Conservation (phyloP, 1,140 invertebrate species). For the Nymphalis io region DNA sequence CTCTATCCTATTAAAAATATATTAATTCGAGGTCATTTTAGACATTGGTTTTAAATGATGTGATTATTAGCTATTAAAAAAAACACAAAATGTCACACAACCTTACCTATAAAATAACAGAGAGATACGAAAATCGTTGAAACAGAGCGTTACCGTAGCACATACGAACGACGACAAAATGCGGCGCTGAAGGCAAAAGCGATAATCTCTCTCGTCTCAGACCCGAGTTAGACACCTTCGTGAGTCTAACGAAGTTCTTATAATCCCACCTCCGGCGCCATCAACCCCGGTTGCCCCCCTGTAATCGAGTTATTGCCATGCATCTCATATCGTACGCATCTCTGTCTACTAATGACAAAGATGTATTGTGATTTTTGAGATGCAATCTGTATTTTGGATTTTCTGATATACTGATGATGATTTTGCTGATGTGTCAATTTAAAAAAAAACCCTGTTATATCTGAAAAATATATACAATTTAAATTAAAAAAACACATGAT, state of each 20-base stretch:
- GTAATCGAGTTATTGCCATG: conserved; percentile 74
- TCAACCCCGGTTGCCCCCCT: conserved; percentile 44
- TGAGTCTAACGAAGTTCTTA: conserved; percentile 77
- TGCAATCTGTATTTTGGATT: background rate
- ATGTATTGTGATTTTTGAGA: conserved; percentile 1
- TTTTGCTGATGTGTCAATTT: too few relatives aligned
- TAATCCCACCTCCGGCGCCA: conserved; percentile 60
- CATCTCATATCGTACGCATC: conserved; percentile 66
- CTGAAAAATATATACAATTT: too few relatives aligned
- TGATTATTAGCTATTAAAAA: too few relatives aligned
- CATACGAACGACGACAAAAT: conserved; percentile 61
- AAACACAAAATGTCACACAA: too few relatives aligned
- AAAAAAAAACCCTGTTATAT: too few relatives aligned
- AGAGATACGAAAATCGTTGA: conserved; percentile 13
- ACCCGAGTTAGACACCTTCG: conserved; percentile 73
- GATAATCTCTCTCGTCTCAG: conserved; percentile 72
- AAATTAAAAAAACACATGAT: too few relatives aligned
- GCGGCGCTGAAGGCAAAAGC: conserved; percentile 67
- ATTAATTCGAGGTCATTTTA: too few relatives aligned
- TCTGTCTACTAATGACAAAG: conserved; percentile 46
- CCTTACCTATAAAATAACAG: background rate
- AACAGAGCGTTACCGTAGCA: conserved; percentile 42
- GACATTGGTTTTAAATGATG: too few relatives aligned
- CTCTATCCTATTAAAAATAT: too few relatives aligned
- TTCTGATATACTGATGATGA: background rate